A percentile compares a stretch with the other conserved stretches of the same genome.
Evolutionary conservation across 2,888 invertebrate genomes (phyloP).

Genomic region (Hyposoter didymator): DNA sequence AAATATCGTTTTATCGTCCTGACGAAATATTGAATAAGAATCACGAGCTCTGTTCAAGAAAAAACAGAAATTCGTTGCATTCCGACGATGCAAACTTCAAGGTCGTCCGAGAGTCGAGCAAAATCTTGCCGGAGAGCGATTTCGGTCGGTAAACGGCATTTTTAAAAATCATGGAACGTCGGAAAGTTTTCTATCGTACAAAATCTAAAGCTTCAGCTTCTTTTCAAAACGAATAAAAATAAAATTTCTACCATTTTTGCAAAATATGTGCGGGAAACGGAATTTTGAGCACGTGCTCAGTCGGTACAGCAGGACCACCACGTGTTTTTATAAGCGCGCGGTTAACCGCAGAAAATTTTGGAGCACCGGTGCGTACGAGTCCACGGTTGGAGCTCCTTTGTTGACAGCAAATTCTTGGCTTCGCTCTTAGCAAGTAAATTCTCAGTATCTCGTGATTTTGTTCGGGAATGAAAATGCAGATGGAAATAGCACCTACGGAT

Average conservation of each 20-base stretch:
- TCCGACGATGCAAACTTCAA: no score
- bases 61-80: no score
- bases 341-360: not conserved
- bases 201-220: no score
- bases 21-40: no score
- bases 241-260: not conserved
- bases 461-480: conserved; percentile 25
- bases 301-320: not conserved
- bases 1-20: no score
- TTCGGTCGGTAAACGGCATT: no score
- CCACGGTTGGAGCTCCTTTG: not conserved
- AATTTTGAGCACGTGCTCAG: not conserved
- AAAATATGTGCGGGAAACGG: not conserved
- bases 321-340: not conserved
- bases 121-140: no score
- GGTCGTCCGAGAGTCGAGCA: no score
- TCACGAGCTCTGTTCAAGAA: no score
- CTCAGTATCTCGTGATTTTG: not conserved
- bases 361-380: not conserved
- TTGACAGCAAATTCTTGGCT: not conserved
- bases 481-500: conserved; percentile 59
- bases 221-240: no score
- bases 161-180: no score
- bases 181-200: no score
- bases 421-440: not conserved